Percentiles rank a stretch among this genome's conserved stretches.
Conservation (phyloP, 2,113 vertebrate genomes). For the Mystacornis crossleyi region DNA sequence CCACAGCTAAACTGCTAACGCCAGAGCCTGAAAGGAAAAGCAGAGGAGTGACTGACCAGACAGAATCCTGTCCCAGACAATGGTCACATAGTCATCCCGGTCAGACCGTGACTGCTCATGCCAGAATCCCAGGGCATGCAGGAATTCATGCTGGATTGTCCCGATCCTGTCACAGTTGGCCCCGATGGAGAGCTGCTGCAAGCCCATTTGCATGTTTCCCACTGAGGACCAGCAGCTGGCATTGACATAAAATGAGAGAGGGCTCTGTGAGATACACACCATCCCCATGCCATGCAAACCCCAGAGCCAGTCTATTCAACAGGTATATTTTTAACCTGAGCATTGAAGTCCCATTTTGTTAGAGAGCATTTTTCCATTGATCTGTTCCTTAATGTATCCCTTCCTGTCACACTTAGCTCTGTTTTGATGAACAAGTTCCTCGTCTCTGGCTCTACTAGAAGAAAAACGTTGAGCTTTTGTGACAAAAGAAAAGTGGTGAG, state of each 20-base stretch:
- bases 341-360: background rate
- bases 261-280: background rate
- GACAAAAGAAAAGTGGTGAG: background rate
- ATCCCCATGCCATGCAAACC: accelerated
- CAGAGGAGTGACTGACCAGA: slow-evolving; percentile 67
- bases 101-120: slow-evolving; percentile 90
- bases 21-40: background rate
- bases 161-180: slow-evolving; percentile 80
- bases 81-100: slow-evolving; percentile 85
- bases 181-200: slow-evolving; percentile 86
- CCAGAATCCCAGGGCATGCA: slow-evolving; percentile 90
- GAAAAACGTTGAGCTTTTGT: background rate
- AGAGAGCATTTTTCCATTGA: background rate
- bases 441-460: background rate
- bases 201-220: slow-evolving; percentile 79
- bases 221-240: slow-evolving; percentile 89
- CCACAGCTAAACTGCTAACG: background rate
- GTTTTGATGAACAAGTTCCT: background rate
- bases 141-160: slow-evolving; percentile 87
- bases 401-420: background rate
- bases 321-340: background rate
- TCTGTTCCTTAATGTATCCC: background rate
- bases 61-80: slow-evolving; percentile 83
- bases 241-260: background rate
- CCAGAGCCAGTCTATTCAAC: background rate